Percentiles rank a stretch among this genome's conserved stretches.
Conservation (phyloP, 2,888 invertebrate genomes). For the Pachymerium ferrugineum region DNA sequence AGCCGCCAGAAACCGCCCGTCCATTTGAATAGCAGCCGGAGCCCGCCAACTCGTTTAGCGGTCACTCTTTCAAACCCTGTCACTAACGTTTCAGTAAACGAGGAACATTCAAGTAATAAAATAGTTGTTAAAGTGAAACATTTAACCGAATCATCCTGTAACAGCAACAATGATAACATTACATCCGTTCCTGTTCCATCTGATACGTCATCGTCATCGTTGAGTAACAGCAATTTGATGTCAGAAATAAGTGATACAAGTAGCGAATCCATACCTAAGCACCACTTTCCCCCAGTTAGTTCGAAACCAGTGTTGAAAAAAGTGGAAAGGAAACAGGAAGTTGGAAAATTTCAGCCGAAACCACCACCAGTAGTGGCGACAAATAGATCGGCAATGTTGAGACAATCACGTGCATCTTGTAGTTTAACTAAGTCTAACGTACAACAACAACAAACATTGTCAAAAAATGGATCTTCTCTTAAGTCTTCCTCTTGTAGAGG, state of each 20-base stretch:
- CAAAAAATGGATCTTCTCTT: neutral
- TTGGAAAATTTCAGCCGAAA: neutral
- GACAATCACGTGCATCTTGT: neutral
- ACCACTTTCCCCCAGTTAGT: neutral
- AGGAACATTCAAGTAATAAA: neutral
- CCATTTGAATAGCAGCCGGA: neutral
- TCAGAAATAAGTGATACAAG: neutral
- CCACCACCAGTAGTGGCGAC: neutral
- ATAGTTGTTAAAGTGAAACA: neutral
- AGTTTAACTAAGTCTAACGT: neutral
- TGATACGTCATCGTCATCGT: neutral
- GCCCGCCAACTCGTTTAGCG: neutral
- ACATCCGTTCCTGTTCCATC: neutral
- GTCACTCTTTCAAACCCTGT: no score
- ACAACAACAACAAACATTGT: no score
- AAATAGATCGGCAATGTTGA: slow-evolving; percentile 12
- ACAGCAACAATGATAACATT: no score
- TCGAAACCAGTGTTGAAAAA: neutral
- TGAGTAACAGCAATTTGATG: neutral
- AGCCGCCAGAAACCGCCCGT: neutral
- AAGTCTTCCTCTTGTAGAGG: neutral
- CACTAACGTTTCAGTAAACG: neutral
- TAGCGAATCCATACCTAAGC: neutral
- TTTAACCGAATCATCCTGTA: neutral
- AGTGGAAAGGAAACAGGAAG: neutral